phyloP scores from a whole-genome alignment of 2,888 invertebrate species.

The Brachylomia viminalis region DNA sequence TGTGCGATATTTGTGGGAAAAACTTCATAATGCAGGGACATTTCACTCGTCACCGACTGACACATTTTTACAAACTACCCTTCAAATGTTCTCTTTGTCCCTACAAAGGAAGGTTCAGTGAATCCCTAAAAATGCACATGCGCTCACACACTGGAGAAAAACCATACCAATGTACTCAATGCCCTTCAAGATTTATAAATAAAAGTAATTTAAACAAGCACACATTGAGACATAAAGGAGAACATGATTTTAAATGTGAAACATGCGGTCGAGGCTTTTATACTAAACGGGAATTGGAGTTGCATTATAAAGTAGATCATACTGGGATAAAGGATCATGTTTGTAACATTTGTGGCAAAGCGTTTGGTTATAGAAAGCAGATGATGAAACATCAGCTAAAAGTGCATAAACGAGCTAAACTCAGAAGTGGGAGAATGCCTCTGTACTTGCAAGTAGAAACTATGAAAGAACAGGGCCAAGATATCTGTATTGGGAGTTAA shows the following conservation, averaged over 20 bases:
- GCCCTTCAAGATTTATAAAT: conserved; percentile 81
- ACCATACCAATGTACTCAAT: conserved; percentile 83
- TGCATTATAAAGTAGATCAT: conserved; percentile 85
- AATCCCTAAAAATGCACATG: conserved; percentile 87
- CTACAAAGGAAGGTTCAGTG: conserved; percentile 82
- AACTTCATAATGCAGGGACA: conserved; percentile 77
- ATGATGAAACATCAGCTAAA: conserved; percentile 87
- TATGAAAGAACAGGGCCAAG: conserved; percentile 72
- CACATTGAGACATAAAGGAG: conserved; percentile 77
- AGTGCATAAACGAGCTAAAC: conserved; percentile 85
- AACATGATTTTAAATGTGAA: conserved; percentile 82
- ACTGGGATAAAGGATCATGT: conserved; percentile 84
- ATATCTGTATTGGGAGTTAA: conserved; percentile 54
- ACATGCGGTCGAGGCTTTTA: conserved; percentile 82
- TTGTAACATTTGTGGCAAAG: conserved; percentile 83
- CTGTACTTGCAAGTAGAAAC: conserved; percentile 81
- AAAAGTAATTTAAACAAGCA: conserved; percentile 87
- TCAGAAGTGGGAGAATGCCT: conserved; percentile 82
- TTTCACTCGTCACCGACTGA: conserved; percentile 81
- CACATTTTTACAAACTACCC: conserved; percentile 83
- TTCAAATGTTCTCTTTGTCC: conserved; percentile 84
- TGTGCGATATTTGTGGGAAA: conserved; percentile 87
- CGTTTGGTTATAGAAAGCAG: conserved; percentile 85
- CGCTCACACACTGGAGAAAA: conserved; percentile 85
- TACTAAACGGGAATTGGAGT: conserved; percentile 79